Base-by-base conservation (phyloP, 2,113 vertebrate species). In the Phyllostomus hastatus region DNA sequence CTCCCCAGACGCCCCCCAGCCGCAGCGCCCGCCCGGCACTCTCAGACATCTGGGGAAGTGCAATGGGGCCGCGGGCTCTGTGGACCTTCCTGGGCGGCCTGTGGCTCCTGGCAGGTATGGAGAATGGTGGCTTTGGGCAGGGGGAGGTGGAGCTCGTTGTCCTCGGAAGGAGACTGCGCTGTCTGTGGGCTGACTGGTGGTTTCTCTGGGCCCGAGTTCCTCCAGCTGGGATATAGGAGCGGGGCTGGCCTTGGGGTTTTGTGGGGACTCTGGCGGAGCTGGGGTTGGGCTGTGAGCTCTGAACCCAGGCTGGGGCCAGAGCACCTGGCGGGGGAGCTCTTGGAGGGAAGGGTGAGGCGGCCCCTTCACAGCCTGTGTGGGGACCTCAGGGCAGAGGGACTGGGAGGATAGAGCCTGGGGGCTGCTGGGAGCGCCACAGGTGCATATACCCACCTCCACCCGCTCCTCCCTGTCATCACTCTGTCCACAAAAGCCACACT, bases 81-180 rank as follows among this genome's bases (percentile, higher is more conserved):
- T 50, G 97, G 22, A 96, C 97, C 96, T 95, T 99, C 94, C 97
- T 99, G 97, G 90, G 90, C 88, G 96, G 97, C 84, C 64, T 98
- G 88, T 97, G 97, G 95, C 98, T 99, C 90, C 96, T 98, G 35
- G 95, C 99, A 99, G 99, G 99, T 99, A 99, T 17, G 85, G 41
- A 54, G 73, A 57, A 17, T 50, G 43, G 46, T 64, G 92, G 54
- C 9, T 0, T 15, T 35, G 1, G 50, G 69, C 92, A 76, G 75
- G 59, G 89, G 52, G 24, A 90, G 90, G 28, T n/a, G 69, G n/a
- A 78, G 19, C 46, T 20, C 28, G 50, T 20, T 17, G 5, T 15
- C 52, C 7, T n/a, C n/a, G 17, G 66, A 54, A 82, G 69, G 78
- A 46, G 12, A n/a, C 33, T 10, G 14, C 48, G 54, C 35, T 38